These are phyloP conservation scores for Machimus rusticus DNA, from an alignment of 2,888 invertebrate species.

Conservation along the genomic window DNA sequence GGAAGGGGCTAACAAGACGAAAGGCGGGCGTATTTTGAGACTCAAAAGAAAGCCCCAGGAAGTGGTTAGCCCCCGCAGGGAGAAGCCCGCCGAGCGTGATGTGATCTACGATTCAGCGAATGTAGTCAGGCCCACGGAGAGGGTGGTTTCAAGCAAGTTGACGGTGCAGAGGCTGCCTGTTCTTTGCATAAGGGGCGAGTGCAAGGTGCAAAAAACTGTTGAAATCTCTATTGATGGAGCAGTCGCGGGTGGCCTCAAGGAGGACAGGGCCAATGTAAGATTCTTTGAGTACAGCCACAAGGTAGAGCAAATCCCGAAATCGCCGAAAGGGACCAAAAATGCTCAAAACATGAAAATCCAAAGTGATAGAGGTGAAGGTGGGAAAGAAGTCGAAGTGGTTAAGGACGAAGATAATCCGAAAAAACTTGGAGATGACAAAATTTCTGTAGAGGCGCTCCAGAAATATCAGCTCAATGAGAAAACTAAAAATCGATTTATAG, in stretches of 20 bases:
- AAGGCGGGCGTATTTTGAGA: background rate
- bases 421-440: background rate
- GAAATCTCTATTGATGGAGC: slow-evolving; percentile 5
- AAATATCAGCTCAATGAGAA: background rate
- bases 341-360: background rate
- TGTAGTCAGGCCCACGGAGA: background rate
- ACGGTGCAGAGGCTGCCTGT: background rate
- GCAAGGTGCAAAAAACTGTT: background rate
- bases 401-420: background rate
- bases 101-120: background rate
- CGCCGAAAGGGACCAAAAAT: background rate
- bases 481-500: background rate
- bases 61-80: no score
- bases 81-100: background rate
- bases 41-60: background rate
- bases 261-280: background rate
- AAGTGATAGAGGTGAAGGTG: background rate
- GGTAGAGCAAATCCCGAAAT: background rate
- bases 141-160: background rate
- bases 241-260: background rate
- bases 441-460: background rate
- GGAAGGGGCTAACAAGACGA: background rate
- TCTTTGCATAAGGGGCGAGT: slow-evolving; percentile 1
- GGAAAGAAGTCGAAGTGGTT: background rate
- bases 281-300: background rate